Percentiles rank a stretch among this genome's conserved stretches.
phyloP scores from a whole-genome alignment of 64 coral and sea anemone species.

The Acropora tenuis region DNA sequence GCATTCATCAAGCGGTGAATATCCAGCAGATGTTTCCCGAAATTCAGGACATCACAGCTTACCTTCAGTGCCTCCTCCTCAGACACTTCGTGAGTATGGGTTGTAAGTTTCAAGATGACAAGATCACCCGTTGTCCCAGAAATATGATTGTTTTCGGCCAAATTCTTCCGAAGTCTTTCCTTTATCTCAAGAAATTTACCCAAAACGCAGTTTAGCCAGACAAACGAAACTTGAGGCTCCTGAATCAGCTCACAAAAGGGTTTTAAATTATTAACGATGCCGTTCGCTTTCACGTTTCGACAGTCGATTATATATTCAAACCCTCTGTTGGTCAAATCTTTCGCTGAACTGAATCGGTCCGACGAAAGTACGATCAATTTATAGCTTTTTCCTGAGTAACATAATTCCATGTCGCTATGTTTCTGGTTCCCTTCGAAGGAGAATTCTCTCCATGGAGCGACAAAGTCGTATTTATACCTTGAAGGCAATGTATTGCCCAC shows the following conservation, averaged over 20 bases:
- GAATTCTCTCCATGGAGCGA: not conserved
- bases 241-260: not conserved
- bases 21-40: constrained; percentile 29
- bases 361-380: not conserved
- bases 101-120: constrained; percentile 2
- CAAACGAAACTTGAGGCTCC: not conserved
- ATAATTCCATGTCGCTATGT: constrained; percentile 10
- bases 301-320: constrained; percentile 6
- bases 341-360: not conserved
- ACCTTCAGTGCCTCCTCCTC: constrained; percentile 5
- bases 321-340: not conserved
- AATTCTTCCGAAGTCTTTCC: not conserved
- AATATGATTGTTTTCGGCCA: not conserved
- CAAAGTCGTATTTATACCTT: not conserved
- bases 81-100: not conserved
- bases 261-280: constrained; percentile 1
- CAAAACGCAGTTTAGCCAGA: not conserved
- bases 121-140: not conserved
- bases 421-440: not conserved
- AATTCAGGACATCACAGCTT: not conserved
- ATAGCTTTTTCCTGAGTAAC: not conserved
- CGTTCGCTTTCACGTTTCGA: not conserved
- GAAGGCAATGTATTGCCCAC: not conserved
- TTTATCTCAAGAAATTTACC: constrained; percentile 20
- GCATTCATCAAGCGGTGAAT: constrained; percentile 14